Evolutionary conservation across 2,888 invertebrate genomes (phyloP).

Genomic region (Heteropelma amictum): DNA sequence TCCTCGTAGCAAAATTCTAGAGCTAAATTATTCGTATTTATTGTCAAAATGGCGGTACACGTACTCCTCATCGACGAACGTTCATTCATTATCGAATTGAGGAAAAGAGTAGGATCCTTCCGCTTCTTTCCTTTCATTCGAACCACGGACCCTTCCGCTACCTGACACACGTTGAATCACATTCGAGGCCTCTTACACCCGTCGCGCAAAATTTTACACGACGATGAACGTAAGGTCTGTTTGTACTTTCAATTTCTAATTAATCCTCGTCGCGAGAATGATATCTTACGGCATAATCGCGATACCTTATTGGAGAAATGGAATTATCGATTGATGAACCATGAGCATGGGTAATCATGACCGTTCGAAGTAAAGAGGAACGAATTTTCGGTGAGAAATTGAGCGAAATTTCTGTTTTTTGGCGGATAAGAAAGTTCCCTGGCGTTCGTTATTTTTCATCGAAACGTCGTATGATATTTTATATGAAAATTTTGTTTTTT

Average conservation of each 20-base stretch:
- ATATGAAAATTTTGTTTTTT: no score
- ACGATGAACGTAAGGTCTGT: constrained; percentile 8
- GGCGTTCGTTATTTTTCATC: no score
- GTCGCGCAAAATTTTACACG: constrained; percentile 18
- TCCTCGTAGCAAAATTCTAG: constrained; percentile 1
- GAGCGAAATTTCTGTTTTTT: not conserved
- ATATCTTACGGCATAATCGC: constrained; percentile 11
- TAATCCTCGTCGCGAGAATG: constrained; percentile 26
- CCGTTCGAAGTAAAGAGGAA: not conserved
- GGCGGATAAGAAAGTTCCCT: no score
- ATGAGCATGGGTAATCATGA: not conserved
- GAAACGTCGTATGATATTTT: no score
- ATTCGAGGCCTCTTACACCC: constrained; percentile 55
- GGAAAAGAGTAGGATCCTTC: not conserved
- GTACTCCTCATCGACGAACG: constrained; percentile 9
- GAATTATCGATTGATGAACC: not conserved
- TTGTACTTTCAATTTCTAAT: constrained; percentile 25
- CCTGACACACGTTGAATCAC: constrained; percentile 36
- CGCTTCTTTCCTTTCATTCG: not conserved
- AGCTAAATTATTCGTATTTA: constrained; percentile 13
- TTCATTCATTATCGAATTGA: no score
- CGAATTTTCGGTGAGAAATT: not conserved
- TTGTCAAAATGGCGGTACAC: constrained; percentile 4
- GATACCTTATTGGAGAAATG: constrained; percentile 16
- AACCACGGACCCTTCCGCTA: not conserved